phyloP scores from a whole-genome alignment of 2,797 vertebrate genomes.

The Momotus momota region DNA sequence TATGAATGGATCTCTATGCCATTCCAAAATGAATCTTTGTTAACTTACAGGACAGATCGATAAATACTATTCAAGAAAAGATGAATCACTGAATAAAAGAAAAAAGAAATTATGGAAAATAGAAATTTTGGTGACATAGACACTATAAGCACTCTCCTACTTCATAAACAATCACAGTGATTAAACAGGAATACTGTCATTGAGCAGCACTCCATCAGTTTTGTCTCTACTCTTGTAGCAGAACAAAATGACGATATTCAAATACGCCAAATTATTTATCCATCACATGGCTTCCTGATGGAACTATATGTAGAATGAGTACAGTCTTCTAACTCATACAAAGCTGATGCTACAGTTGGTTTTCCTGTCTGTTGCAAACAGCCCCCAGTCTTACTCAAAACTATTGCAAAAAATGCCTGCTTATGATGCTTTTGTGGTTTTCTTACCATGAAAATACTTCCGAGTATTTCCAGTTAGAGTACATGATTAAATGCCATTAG shows the following conservation, averaged over 20 bases:
- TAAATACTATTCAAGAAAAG: background rate
- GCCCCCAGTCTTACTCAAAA: background rate
- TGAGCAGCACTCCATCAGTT: background rate
- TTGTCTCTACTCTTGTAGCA: background rate
- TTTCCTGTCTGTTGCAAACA: background rate
- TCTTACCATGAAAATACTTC: background rate
- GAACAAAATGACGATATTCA: background rate
- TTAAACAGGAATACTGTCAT: background rate
- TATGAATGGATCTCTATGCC: conserved; percentile 8
- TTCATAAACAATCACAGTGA: background rate
- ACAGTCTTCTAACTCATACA: background rate
- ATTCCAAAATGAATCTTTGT: conserved; percentile 16
- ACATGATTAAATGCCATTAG: background rate
- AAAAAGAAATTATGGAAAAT: background rate
- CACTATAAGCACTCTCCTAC: background rate
- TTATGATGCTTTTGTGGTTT: background rate
- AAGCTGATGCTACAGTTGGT: background rate
- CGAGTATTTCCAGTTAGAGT: background rate
- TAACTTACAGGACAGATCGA: conserved; percentile 4
- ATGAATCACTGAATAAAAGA: background rate
- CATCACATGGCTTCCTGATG: background rate
- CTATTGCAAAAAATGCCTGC: background rate
- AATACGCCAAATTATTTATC: background rate
- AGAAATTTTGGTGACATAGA: background rate
- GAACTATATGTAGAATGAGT: background rate